A percentile compares a stretch with the other conserved stretches of the same genome.
These are phyloP conservation scores for Zenarchopterus dispar DNA, from an alignment of 2,797 vertebrate genomes.

Conservation along the genomic window DNA sequence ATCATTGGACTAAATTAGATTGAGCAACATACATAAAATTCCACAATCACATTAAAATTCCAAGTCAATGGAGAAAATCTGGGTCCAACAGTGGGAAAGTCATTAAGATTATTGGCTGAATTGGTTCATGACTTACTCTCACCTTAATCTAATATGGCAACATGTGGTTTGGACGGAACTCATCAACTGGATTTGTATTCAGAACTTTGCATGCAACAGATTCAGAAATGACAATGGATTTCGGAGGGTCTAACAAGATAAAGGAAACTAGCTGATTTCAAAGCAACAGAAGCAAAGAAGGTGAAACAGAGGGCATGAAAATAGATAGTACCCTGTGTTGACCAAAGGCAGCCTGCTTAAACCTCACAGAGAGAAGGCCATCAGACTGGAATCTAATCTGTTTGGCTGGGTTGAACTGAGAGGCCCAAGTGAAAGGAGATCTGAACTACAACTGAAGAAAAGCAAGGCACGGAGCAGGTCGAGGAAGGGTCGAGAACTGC, in stretches of 20 bases:
- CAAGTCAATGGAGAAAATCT: constrained; percentile 66
- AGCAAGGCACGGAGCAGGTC: constrained; percentile 45
- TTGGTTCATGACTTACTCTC: constrained; percentile 71
- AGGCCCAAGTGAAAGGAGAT: constrained; percentile 68
- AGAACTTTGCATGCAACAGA: constrained; percentile 4
- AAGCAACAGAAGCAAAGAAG: constrained; percentile 41
- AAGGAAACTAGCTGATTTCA: constrained; percentile 47
- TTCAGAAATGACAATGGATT: constrained; percentile 34
- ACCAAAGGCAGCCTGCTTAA: constrained; percentile 60
- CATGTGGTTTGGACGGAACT: constrained; percentile 40
- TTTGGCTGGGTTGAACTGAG: constrained; percentile 57
- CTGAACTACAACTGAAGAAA: constrained; percentile 59
- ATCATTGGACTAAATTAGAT: constrained; percentile 67
- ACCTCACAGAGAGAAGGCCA: constrained; percentile 45
- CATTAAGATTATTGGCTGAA: constrained; percentile 74
- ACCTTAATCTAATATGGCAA: constrained; percentile 72
- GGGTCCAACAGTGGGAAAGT: constrained; percentile 63
- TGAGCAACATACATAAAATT: constrained; percentile 72
- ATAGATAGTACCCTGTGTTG: constrained; percentile 39
- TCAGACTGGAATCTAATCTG: constrained; percentile 66
- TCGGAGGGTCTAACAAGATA: constrained; percentile 23
- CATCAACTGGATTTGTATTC: constrained; percentile 21
- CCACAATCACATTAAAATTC: constrained; percentile 74
- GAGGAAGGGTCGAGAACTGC: constrained; percentile 44
- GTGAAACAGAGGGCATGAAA: constrained; percentile 30